Evolutionary conservation across 1,140 invertebrate species (phyloP), one percentile per base, ranked within the genome.

Genomic region (Neodiprion fabricii): DNA sequence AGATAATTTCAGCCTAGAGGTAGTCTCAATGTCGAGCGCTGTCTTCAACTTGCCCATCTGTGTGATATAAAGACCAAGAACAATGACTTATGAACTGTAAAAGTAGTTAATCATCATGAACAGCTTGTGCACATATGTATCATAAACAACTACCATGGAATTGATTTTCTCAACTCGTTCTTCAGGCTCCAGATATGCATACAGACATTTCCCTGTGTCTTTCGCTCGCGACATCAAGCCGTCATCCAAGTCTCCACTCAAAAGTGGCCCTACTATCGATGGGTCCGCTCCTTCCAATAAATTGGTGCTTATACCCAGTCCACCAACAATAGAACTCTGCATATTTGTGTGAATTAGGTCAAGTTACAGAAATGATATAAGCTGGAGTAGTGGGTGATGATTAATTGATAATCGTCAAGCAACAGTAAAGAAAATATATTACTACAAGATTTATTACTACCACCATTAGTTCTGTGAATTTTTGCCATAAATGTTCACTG

Each of bases 151-250:
- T 85, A 94, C 94, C 92, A 94, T 92, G 3, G 89, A 83, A 84
- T 94, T 93, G 78, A 95, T 93, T 82, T 93, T 93, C 14, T 91
- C 88, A 66, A 93, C 89, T 71, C 92, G 87, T 73, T 92, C 90
- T 14, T 90, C 82, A 1, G 91, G 89, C 10, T 91, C 85, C 79
- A 94, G 86, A 77, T 90, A 87, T 48, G 90, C 88, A 81, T 94
- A 96, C 14, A 96, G 90, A 80, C 94, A 91, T 78, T 92, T 92
- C 14, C 95, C 95, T 65, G 91, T 93, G 79, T 95, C 92, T 85
- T 95, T 94, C 1, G 95, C 95, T 73, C 92, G 90, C 47, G 93
- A 93, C 86, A 96, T 94, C 77, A 96, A 89, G 76, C 91, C 90
- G 79, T 96, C 95, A 81, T 96, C 93, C 40, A 92, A 77, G 87